These are phyloP conservation scores for Eurosta solidaginis DNA, from an alignment of 1,140 invertebrate species.

Conservation along the genomic window DNA sequence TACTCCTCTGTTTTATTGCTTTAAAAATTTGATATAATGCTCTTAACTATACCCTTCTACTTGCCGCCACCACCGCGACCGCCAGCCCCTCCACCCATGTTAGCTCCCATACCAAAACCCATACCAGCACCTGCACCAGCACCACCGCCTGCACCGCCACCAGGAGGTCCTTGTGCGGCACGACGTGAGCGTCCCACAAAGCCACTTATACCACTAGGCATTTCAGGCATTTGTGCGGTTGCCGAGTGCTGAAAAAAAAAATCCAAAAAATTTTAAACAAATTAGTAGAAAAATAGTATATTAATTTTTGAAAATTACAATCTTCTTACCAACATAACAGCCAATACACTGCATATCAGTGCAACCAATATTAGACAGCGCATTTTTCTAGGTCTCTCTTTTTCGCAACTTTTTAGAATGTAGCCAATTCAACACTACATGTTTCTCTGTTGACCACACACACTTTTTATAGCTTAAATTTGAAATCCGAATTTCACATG, in stretches of 20 bases:
- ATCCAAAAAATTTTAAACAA: too few species aligned
- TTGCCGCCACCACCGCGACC: neutral
- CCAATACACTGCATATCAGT: neutral
- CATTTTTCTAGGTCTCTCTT: neutral
- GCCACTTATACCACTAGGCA: neutral
- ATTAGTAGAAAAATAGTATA: too few species aligned
- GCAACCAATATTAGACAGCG: neutral
- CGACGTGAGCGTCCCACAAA: neutral
- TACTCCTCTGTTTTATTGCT: slow-evolving; percentile 3
- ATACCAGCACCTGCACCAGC: neutral
- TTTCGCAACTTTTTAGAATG: neutral
- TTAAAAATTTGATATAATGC: neutral
- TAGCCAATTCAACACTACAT: neutral
- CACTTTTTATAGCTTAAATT: neutral
- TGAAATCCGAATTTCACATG: neutral
- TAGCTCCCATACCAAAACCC: slow-evolving; percentile 8
- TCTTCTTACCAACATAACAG: neutral
- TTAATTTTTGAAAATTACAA: too few species aligned
- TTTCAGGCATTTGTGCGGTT: neutral
- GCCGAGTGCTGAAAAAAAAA: neutral
- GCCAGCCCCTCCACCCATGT: neutral
- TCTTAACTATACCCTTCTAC: neutral
- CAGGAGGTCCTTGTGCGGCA: neutral
- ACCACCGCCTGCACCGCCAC: neutral
- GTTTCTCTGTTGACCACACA: neutral